phyloP scores from a whole-genome alignment of 2,113 vertebrate species.

The Rhynchopsitta pachyrhyncha region DNA sequence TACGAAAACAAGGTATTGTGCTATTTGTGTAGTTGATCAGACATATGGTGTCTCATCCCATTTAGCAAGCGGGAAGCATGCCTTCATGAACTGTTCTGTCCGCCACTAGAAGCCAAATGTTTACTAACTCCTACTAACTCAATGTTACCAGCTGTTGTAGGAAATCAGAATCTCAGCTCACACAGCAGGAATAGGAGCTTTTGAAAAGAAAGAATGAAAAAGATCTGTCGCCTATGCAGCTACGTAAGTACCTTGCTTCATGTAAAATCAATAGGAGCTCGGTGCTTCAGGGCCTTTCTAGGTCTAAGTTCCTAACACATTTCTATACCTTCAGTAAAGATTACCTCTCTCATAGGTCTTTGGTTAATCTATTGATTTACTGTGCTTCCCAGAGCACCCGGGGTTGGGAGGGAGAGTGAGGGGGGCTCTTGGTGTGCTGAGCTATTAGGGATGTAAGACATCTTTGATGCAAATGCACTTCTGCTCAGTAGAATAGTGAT shows the following conservation, averaged over 20 bases:
- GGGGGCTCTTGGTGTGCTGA: neutral
- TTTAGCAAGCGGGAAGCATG: neutral
- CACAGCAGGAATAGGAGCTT: neutral
- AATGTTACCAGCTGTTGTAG: neutral
- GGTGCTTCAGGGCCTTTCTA: neutral
- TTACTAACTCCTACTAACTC: neutral
- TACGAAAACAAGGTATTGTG: neutral
- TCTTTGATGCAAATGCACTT: conserved; percentile 28
- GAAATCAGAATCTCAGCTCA: neutral
- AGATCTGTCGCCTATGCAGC: neutral
- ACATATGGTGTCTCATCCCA: neutral
- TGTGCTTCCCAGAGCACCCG: neutral
- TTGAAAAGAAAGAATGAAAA: neutral
- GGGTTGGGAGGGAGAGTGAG: neutral
- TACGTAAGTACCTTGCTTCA: neutral
- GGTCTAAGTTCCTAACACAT: neutral
- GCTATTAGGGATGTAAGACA: neutral
- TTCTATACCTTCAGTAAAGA: neutral
- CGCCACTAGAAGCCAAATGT: neutral
- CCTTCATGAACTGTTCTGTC: neutral
- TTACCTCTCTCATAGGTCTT: neutral
- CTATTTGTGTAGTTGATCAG: neutral
- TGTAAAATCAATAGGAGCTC: neutral
- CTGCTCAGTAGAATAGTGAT: conserved; percentile 44
- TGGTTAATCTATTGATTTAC: neutral